A percentile compares a stretch with the other conserved stretches of the same genome.
Evolutionary conservation across 1,140 invertebrate species (phyloP).

Genomic region (Pentalonia nigronervosa): DNA sequence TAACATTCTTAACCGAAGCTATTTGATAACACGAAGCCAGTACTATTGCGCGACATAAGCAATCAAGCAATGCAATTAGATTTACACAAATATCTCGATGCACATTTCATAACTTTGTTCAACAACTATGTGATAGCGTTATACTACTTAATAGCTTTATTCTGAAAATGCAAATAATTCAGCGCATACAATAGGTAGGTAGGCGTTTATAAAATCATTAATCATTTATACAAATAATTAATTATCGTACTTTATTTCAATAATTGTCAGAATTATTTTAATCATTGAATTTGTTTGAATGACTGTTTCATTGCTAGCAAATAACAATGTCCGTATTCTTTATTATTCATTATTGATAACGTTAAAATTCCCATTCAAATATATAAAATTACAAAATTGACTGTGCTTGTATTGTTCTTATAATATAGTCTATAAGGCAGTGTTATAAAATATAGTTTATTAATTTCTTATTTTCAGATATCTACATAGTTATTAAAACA

Average conservation of each 20-base stretch:
- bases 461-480: not conserved
- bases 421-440: not conserved
- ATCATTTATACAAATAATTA: not conserved
- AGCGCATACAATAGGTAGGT: not conserved
- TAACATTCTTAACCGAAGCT: slow-evolving; percentile 29
- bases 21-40: slow-evolving; percentile 24
- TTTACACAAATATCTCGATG: not conserved
- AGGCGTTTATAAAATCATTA: not conserved
- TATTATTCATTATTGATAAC: not conserved
- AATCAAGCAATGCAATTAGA: not conserved
- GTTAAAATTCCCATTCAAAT: too few relatives aligned
- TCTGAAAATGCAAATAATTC: not conserved
- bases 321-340: not conserved
- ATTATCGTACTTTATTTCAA: not conserved
- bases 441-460: not conserved
- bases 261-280: not conserved
- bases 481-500: not conserved
- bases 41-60: not conserved
- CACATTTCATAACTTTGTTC: not conserved
- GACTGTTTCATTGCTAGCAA: not conserved
- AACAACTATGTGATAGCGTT: not conserved
- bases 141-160: not conserved
- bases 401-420: not conserved
- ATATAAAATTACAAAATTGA: not conserved
- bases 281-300: not conserved